Percentiles rank a stretch among this genome's conserved stretches.
These are phyloP conservation scores for Scrobipalpa costella DNA, from an alignment of 2,888 invertebrate species.

Conservation along the genomic window DNA sequence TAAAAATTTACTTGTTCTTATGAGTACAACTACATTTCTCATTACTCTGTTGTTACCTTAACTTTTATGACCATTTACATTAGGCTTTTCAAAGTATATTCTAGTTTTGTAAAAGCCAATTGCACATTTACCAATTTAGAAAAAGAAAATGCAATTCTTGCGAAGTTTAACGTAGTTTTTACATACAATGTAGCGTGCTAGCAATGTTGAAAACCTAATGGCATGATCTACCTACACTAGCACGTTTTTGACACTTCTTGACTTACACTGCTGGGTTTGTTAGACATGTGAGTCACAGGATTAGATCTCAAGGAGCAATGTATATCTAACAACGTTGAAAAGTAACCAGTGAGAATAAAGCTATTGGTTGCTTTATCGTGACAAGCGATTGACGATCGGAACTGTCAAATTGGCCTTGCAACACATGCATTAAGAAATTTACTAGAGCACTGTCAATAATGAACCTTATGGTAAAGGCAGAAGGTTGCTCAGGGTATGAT, in stretches of 20 bases:
- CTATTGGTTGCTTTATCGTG: slow-evolving; percentile 39
- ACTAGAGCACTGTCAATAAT: slow-evolving; percentile 40
- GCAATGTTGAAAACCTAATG: not conserved
- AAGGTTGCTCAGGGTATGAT: not conserved
- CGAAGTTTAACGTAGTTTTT: not conserved
- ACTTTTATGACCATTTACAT: no score
- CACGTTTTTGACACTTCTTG: not conserved
- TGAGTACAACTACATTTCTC: no score
- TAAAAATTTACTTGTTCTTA: no score
- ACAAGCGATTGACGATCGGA: slow-evolving; percentile 37
- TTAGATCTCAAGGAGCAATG: not conserved
- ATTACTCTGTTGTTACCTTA: no score
- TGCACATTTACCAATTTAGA: not conserved
- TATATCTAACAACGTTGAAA: not conserved
- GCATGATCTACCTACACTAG: not conserved
- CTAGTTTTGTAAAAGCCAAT: no score
- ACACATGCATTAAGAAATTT: slow-evolving; percentile 54
- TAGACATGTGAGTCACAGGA: no score
- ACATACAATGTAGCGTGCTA: not conserved
- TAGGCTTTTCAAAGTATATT: no score
- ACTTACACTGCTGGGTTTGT: not conserved
- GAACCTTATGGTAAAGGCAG: not conserved
- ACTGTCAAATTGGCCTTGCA: slow-evolving; percentile 57
- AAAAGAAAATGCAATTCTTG: not conserved
- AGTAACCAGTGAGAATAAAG: not conserved